These are phyloP conservation scores for Turdus rufiventris DNA, from an alignment of 2,113 vertebrate species.

Conservation along the genomic window DNA sequence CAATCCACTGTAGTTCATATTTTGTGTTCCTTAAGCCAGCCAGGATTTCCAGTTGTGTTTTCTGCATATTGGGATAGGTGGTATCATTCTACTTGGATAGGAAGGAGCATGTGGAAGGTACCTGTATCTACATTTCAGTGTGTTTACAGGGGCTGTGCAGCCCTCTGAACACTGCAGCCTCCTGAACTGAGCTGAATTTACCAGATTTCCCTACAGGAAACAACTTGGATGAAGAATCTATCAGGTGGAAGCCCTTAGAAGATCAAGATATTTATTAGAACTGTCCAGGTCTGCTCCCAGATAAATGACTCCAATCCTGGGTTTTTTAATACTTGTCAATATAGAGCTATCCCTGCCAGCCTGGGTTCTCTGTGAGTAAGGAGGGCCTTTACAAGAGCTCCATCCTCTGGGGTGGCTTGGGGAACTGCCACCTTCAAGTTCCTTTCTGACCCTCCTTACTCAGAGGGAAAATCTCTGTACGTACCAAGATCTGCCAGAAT, in stretches of 20 bases:
- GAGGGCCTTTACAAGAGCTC: background rate
- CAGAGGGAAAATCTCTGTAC: background rate
- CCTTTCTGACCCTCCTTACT: background rate
- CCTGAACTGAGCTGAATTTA: background rate
- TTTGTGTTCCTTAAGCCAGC: background rate
- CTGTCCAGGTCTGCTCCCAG: background rate
- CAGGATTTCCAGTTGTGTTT: background rate
- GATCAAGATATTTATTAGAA: background rate
- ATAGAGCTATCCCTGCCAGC: background rate
- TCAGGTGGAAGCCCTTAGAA: background rate
- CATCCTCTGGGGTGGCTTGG: background rate
- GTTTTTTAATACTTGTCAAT: background rate
- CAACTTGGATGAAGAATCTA: background rate
- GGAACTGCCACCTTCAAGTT: background rate
- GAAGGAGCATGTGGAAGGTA: background rate
- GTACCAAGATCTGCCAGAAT: background rate
- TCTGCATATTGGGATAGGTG: background rate
- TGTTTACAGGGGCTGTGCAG: fast-evolving
- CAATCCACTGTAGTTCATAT: background rate
- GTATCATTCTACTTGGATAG: fast-evolving
- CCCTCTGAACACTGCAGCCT: fast-evolving
- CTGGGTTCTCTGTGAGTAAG: background rate
- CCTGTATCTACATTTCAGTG: background rate
- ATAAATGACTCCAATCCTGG: background rate
- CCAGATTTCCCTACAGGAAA: background rate